These are phyloP conservation scores for Tarsius wallacei DNA, from an alignment of 2,797 vertebrate species.

Conservation along the genomic window DNA sequence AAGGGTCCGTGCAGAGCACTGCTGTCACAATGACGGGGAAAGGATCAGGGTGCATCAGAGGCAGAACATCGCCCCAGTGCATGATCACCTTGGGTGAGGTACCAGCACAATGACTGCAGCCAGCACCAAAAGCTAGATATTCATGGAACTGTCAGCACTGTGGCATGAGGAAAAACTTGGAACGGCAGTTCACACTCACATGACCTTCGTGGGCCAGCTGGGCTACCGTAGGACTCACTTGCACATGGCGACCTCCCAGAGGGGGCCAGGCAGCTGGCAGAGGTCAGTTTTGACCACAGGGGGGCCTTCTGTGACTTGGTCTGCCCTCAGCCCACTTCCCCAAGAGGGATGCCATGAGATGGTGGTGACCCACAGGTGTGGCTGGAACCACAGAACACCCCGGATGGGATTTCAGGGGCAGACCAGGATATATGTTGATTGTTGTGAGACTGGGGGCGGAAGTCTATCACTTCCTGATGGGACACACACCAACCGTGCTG, in stretches of 20 bases:
- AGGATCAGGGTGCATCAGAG: background rate
- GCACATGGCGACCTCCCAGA: background rate
- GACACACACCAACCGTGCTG: background rate
- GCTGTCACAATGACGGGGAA: background rate
- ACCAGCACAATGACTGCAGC: background rate
- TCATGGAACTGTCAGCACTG: background rate
- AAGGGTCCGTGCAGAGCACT: background rate
- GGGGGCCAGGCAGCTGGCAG: background rate
- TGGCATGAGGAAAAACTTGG: background rate
- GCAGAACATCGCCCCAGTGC: background rate
- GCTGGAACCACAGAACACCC: background rate
- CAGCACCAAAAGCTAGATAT: too few species aligned
- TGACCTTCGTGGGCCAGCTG: background rate
- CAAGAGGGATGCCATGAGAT: background rate
- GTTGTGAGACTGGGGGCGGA: background rate
- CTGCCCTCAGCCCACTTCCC: too few species aligned
- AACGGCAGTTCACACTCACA: fast-evolving
- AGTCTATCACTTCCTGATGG: background rate
- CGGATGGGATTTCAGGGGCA: background rate
- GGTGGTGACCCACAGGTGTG: background rate
- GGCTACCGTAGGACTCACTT: fast-evolving
- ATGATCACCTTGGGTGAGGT: background rate
- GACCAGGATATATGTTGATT: background rate
- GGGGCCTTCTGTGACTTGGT: background rate
- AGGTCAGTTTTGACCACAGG: background rate